These are phyloP conservation scores for Chlorodrepanis virens DNA, from an alignment of 2,113 vertebrate genomes.

Conservation along the genomic window DNA sequence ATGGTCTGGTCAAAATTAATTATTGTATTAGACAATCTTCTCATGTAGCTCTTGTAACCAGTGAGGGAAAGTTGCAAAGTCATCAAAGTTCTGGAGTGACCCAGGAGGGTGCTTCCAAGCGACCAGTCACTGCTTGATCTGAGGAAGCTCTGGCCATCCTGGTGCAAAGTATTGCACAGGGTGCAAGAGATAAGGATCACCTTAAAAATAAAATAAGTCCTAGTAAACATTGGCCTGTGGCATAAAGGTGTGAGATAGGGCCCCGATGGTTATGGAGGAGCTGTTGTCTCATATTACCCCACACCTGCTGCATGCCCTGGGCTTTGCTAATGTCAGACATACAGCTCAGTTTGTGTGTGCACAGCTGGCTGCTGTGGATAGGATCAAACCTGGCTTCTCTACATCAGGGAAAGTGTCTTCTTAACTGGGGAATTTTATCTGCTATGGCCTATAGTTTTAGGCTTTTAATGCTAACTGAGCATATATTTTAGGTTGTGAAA, in stretches of 20 bases:
- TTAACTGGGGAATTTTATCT: neutral
- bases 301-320: neutral
- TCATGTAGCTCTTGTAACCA: neutral
- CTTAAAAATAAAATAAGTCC: neutral
- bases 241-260: neutral
- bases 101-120: rapidly evolving
- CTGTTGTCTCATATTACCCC: neutral
- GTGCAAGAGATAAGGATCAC: neutral
- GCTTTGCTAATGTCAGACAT: neutral
- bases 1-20: neutral
- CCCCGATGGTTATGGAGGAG: neutral
- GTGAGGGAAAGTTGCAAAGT: neutral
- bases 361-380: neutral
- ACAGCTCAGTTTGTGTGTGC: neutral
- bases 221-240: neutral
- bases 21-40: neutral
- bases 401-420: neutral
- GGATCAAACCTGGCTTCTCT: neutral
- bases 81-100: neutral
- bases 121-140: neutral
- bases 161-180: neutral
- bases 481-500: neutral
- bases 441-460: neutral
- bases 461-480: neutral
- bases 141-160: neutral